Evolutionary conservation across 2,888 invertebrate species (phyloP).

Genomic region (Itoplectis maculator): DNA sequence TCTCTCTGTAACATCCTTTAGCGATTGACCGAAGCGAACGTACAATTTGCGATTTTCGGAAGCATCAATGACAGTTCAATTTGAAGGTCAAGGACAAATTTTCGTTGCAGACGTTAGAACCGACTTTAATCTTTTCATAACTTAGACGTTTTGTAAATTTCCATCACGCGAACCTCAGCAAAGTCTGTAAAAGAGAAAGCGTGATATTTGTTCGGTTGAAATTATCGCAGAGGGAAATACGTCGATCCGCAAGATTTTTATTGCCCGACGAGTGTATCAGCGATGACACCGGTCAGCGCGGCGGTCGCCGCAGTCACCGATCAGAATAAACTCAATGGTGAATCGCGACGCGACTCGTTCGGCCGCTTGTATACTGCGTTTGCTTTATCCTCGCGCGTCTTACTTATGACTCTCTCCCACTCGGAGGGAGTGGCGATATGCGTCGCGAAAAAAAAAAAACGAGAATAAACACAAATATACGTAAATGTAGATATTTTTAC

Average conservation of each 20-base stretch:
- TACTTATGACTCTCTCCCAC: background rate
- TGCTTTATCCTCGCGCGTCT: background rate
- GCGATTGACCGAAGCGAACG: constrained; percentile 11
- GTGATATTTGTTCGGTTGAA: background rate
- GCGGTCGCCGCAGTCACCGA: constrained; percentile 31
- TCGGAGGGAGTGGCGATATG: background rate
- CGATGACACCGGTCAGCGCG: constrained; percentile 23
- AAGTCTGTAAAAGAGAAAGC: background rate
- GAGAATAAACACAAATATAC: background rate
- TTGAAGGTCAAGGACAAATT: constrained; percentile 29
- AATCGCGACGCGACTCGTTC: background rate
- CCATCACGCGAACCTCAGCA: no score
- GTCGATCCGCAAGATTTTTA: constrained; percentile 32
- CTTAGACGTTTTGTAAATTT: no score
- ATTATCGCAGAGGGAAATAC: background rate
- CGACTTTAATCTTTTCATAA: background rate
- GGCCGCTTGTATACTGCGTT: background rate
- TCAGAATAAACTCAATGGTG: constrained; percentile 43
- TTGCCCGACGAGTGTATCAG: constrained; percentile 21
- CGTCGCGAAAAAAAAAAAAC: background rate
- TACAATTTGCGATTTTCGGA: constrained; percentile 47
- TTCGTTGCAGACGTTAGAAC: background rate
- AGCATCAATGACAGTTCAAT: constrained; percentile 21
- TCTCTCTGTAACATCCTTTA: background rate
- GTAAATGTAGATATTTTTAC: background rate